phyloP scores from a whole-genome alignment of 2,113 vertebrate genomes.

The Sprattus sprattus region DNA sequence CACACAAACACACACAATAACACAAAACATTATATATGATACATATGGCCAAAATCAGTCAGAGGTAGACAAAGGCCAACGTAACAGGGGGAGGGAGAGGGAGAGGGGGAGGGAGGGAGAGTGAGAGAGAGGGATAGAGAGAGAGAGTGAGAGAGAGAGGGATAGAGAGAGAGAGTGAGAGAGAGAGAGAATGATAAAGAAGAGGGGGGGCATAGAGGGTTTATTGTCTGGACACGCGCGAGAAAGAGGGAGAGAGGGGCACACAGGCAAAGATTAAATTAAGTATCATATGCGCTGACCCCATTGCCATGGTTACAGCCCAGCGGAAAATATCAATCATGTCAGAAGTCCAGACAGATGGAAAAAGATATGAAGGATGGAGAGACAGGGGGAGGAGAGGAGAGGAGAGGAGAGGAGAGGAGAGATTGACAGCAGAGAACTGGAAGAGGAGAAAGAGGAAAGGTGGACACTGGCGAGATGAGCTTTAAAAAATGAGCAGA shows the following conservation, averaged over 20 bases:
- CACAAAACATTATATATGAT: background rate
- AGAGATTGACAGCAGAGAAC: background rate
- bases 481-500: background rate
- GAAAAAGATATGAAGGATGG: background rate
- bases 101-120: background rate
- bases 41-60: background rate
- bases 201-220: background rate
- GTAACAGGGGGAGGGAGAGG: too few species aligned
- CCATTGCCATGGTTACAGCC: constrained; percentile 8
- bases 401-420: background rate
- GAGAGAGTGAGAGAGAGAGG: background rate
- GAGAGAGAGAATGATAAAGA: background rate
- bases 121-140: background rate
- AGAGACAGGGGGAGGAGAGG: background rate
- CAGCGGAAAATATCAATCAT: constrained; percentile 11
- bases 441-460: background rate
- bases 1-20: too few species aligned
- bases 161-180: background rate
- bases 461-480: too few species aligned
- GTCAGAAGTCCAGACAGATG: constrained; percentile 2
- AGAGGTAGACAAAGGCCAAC: too few species aligned
- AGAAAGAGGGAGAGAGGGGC: constrained; percentile 3
- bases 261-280: background rate
- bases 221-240: background rate
- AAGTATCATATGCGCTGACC: constrained; percentile 9